A percentile compares a stretch with the other conserved stretches of the same genome.
Evolutionary conservation across 2,113 vertebrate genomes (phyloP).

Genomic region (Hylia prasina): DNA sequence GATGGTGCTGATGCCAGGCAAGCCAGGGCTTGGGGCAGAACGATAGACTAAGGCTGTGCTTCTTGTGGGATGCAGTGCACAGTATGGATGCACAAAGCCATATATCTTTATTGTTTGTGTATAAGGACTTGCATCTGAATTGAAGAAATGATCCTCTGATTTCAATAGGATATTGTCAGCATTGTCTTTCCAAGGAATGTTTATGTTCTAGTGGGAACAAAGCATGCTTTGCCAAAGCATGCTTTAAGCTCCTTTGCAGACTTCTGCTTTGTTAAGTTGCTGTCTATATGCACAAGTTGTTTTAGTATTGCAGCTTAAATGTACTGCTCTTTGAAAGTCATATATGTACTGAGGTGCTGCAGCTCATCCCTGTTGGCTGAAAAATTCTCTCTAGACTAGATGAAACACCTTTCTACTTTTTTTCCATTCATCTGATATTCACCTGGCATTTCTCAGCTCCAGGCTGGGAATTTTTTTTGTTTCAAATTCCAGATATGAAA

Average conservation of each 20-base stretch:
- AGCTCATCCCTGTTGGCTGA: background rate
- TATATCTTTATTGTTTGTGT: background rate
- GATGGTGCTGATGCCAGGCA: background rate
- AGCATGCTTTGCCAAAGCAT: background rate
- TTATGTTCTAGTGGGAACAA: background rate
- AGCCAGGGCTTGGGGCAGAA: background rate
- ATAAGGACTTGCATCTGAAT: background rate
- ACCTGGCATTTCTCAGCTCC: background rate
- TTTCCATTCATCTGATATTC: background rate
- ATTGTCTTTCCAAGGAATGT: background rate
- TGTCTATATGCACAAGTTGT: background rate
- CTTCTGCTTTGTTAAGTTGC: background rate
- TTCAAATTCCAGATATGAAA: background rate
- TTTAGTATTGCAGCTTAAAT: background rate
- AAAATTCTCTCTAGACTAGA: background rate
- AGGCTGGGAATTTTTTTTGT: background rate
- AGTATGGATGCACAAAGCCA: background rate
- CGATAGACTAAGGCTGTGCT: background rate
- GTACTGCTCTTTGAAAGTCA: background rate
- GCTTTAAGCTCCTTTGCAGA: background rate
- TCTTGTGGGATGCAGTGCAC: accelerated
- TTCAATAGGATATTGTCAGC: background rate
- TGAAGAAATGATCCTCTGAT: background rate
- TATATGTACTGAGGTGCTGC: background rate
- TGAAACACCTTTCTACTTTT: background rate